Conservation (phyloP, 2,113 vertebrate species). For the cat (Felis catus) region DNA sequence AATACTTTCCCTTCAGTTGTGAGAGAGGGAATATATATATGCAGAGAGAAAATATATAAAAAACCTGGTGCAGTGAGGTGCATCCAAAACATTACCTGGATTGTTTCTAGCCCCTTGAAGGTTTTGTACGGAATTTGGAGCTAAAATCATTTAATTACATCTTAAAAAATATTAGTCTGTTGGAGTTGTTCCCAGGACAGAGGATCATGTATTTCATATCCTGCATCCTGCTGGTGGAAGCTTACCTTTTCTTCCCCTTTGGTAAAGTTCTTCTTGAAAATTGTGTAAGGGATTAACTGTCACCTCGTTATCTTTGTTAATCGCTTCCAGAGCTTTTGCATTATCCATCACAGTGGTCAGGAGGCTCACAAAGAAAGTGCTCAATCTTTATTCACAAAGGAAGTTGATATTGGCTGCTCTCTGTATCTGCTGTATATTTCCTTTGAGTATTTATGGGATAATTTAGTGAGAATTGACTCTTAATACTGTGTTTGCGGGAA, state of each 20-base stretch:
- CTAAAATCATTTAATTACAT: conserved; percentile 30
- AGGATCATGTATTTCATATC: background rate
- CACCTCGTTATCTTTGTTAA: conserved; percentile 58
- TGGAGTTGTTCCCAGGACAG: background rate
- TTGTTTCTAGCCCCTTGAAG: background rate
- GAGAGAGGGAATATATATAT: background rate
- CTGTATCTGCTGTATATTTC: background rate
- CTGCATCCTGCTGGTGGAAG: background rate
- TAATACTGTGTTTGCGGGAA: background rate
- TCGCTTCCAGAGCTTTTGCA: conserved; percentile 13
- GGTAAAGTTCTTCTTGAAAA: background rate
- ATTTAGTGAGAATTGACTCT: background rate
- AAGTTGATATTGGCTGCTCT: conserved; percentile 10
- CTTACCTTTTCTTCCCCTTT: background rate
- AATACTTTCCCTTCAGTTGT: background rate
- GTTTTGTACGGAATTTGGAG: conserved; percentile 7
- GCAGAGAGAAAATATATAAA: background rate
- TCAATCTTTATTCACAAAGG: conserved; percentile 32
- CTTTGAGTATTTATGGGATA: background rate
- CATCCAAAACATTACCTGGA: background rate
- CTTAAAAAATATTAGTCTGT: background rate
- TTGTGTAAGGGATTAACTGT: conserved; percentile 46
- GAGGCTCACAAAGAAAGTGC: conserved; percentile 46
- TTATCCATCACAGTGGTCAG: conserved; percentile 24
- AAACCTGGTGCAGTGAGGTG: background rate